Percentiles rank a stretch among this genome's conserved stretches.
These are phyloP conservation scores for Yponomeuta malinellus DNA, from an alignment of 2,888 invertebrate genomes.

Conservation along the genomic window DNA sequence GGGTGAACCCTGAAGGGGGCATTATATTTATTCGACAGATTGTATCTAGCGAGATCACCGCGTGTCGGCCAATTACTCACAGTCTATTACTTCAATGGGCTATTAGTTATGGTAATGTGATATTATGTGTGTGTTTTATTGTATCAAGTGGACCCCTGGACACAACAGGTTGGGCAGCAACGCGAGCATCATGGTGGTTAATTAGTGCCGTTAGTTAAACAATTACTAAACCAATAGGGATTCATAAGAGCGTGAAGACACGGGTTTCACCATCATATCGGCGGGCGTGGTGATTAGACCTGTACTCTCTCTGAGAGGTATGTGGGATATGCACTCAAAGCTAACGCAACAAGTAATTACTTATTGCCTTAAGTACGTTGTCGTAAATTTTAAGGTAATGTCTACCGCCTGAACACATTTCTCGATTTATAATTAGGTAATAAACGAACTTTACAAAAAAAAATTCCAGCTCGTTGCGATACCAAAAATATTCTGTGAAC, in stretches of 20 bases:
- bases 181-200: background rate
- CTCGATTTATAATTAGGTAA: no score
- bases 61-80: background rate
- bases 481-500: background rate
- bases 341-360: background rate
- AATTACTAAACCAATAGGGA: conserved; percentile 3
- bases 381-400: no score
- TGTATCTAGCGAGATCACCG: background rate
- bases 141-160: background rate
- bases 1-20: background rate
- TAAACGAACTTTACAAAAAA: no score
- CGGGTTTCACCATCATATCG: background rate
- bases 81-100: background rate
- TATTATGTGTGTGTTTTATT: background rate
- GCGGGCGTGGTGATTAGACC: background rate
- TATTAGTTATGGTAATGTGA: background rate
- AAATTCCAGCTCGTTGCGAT: background rate
- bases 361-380: no score
- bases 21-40: background rate
- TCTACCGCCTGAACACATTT: no score
- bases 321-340: background rate
- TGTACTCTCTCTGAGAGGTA: background rate
- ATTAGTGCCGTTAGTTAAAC: background rate
- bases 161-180: background rate
- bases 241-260: background rate